Base-by-base conservation (phyloP, 1,140 invertebrate species). In the Tribolium castaneum region DNA sequence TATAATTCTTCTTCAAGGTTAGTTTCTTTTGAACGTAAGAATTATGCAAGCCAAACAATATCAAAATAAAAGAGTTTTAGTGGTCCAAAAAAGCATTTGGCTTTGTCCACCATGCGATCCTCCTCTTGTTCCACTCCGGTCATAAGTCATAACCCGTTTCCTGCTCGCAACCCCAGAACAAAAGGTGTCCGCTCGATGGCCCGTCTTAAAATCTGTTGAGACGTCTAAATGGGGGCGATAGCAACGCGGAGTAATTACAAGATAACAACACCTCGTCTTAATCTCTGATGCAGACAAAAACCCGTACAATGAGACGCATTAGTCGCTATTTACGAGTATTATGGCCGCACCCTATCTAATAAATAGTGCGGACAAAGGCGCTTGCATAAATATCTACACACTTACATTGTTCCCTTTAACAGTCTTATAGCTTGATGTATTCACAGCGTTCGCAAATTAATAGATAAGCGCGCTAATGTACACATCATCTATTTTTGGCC, bases 231-330 rank as follows among this genome's bases (percentile, higher is more conserved):
- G 59, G 72, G 30, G 35, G 71, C 22, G 70, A 78, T 78, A 82
- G 78, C 76, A 80, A 81, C 56, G 39, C 54, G 51, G 75, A 75
- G 80, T 80, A 83, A 83, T 83, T 83, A 83, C 51, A 81, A 82
- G 81, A 82, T 82, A 83, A 81, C 74, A 77, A 66, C 66, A 81
- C 80, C 49, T 78, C 78, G 81, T 82, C 81, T 83, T 82, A 82
- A 83, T 83, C 81, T 81, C 49, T 79, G 75, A 49, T 76, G 77
- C 78, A 76, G 62, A 80, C 79, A 82, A 83, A 82, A 83, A 82
- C 54, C 77, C 50, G 51, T 79, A 82, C 80, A 83, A 82, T 80
- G 78, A 70, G 51, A 54, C 72, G 78, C 81, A 83, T 83, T 83
- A 83, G 81, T 74, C 74, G 75, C 80, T 83, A 82, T 83, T 82